Percentiles rank a stretch among this genome's conserved stretches.
Evolutionary conservation across 2,113 vertebrate species (phyloP).

Genomic region (Brevimyrus niger): DNA sequence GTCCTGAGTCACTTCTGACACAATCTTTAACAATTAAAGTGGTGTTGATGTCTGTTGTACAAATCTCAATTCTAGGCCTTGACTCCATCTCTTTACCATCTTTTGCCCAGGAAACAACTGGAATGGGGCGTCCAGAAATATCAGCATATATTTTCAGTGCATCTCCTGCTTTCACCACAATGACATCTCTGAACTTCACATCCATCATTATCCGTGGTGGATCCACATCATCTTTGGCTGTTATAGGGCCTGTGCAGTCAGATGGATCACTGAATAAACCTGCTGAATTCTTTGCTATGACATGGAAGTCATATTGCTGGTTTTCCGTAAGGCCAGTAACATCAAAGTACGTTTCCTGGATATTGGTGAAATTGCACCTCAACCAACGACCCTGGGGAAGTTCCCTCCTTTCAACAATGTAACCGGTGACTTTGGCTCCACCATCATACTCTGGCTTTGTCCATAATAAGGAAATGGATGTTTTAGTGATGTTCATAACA

Average conservation of each 20-base stretch:
- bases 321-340: constrained; percentile 87
- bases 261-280: constrained; percentile 88
- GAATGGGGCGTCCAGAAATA: constrained; percentile 79
- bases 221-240: constrained; percentile 86
- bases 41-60: constrained; percentile 74
- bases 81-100: constrained; percentile 86
- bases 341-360: constrained; percentile 88
- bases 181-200: constrained; percentile 79
- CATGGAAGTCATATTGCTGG: constrained; percentile 85
- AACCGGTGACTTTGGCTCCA: constrained; percentile 92
- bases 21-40: constrained; percentile 82
- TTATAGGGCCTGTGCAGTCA: constrained; percentile 84
- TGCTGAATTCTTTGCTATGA: constrained; percentile 92
- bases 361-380: constrained; percentile 93
- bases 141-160: constrained; percentile 87
- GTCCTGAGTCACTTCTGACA: constrained; percentile 81
- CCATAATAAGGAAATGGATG: constrained; percentile 88
- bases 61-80: constrained; percentile 83
- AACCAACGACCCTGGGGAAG: constrained; percentile 92
- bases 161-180: constrained; percentile 88
- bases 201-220: constrained; percentile 97
- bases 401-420: constrained; percentile 82
- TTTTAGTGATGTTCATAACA: constrained; percentile 83
- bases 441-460: constrained; percentile 94
- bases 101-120: constrained; percentile 87